phyloP scores from a whole-genome alignment of 2,797 vertebrate species.

The Sternotherus odoratus region DNA sequence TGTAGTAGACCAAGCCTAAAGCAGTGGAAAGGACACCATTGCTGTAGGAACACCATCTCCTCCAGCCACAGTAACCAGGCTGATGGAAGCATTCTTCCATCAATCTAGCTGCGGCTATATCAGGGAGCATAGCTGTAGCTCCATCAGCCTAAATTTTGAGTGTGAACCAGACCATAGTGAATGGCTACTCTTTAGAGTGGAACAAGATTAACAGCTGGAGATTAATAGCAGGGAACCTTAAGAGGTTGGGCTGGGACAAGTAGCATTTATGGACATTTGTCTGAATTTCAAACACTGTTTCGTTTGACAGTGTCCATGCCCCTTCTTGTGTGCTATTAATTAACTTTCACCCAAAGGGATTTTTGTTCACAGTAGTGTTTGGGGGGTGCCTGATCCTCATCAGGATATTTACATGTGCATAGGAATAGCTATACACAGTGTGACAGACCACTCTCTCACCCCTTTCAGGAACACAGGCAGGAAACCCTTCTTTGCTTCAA shows the following conservation, averaged over 20 bases:
- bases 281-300: background rate
- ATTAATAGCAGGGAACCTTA: background rate
- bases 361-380: fast-evolving
- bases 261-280: background rate
- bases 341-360: background rate
- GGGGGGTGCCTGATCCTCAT: background rate
- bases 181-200: background rate
- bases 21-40: too few relatives aligned
- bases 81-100: too few relatives aligned
- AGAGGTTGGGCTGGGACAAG: fast-evolving
- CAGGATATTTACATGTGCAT: background rate
- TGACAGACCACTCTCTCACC: too few relatives aligned
- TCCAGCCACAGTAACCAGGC: too few relatives aligned
- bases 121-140: too few relatives aligned
- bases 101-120: too few relatives aligned
- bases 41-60: too few relatives aligned
- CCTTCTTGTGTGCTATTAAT: background rate
- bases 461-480: too few relatives aligned
- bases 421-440: background rate
- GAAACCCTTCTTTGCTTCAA: too few relatives aligned
- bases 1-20: too few relatives aligned
- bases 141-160: too few relatives aligned
- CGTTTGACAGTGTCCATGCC: background rate
- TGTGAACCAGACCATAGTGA: background rate
- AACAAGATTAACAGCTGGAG: background rate